Base-by-base conservation (phyloP, 2,113 vertebrate genomes). In the Lethenteron camtschaticum region DNA sequence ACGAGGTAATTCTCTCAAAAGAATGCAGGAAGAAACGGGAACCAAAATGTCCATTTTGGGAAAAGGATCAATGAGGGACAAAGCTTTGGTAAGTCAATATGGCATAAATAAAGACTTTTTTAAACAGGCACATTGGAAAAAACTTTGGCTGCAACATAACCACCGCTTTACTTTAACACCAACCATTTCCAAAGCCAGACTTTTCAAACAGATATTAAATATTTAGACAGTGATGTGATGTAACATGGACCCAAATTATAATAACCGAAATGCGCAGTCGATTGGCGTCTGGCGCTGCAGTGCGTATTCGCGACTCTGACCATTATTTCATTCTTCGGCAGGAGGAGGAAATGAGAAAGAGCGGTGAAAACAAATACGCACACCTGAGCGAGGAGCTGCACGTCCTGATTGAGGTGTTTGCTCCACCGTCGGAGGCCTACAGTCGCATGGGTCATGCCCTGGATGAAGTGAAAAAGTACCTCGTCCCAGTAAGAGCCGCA, bases 21-120 rank as follows among this genome's bases (percentile, higher is more conserved):
- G 94, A 77, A 83, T 99, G 82, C 94, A 99, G 78, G 94, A 99
- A 78, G 94, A 99, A 81, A 95, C 94, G 14, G 90, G 91, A 74
- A 91, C 89, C 79, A 99, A 99, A 84, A 99, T 99, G 94, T 99
- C 94, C 75, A 99, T 99, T 79, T 83, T 99, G 56, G 94, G 94
- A 66, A 96, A 96, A 82, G 94, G 94, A 75, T 99, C 94, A 74
- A 99, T 96, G 90, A 86, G 94, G 75, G 94, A 99, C 79, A 99
- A 99, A 87, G 85, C 82, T 73, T 96, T 96, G 88, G 92, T 97
- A 86, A 56, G 70, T 11, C 58, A 9, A 56, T 13, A 4, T 68
- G 10, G 55, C 20, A 68, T 8, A 7, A 41, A 41, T 41, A 41
- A 41, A 5, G 41, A 41, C 41, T 41, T 41, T 41, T 41, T 41